phyloP scores from a whole-genome alignment of 2,113 vertebrate species.

The Ceyx cyanopectus region DNA sequence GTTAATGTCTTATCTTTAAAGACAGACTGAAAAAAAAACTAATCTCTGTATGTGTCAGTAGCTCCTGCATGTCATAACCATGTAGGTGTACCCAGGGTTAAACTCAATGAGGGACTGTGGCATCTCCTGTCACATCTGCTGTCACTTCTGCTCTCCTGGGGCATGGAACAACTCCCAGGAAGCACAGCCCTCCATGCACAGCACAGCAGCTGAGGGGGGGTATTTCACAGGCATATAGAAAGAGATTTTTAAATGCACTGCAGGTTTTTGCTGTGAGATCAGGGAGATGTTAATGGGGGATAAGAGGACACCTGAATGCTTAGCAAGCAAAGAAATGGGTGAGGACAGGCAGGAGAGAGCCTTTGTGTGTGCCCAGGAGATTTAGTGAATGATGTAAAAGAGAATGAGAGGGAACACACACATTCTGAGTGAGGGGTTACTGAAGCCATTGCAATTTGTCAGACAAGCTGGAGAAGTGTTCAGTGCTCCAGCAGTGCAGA shows the following conservation, averaged over 20 bases:
- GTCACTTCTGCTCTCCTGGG: neutral
- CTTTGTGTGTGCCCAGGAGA: neutral
- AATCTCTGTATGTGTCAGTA: rapidly evolving
- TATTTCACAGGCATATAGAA: neutral
- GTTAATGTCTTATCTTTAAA: neutral
- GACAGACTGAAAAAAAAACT: neutral
- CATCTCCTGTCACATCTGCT: neutral
- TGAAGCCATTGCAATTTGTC: conserved; percentile 26
- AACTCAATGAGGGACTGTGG: neutral
- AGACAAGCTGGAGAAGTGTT: neutral
- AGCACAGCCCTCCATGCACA: neutral
- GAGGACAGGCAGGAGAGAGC: neutral
- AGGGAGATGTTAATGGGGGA: neutral
- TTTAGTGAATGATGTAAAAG: conserved; percentile 20
- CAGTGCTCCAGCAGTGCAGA: neutral
- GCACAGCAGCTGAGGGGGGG: neutral
- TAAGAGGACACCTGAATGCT: neutral
- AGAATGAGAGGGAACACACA: neutral
- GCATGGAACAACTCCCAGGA: rapidly evolving
- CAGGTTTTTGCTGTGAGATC: neutral
- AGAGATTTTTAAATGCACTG: neutral
- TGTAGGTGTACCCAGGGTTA: neutral
- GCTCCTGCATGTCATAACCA: neutral
- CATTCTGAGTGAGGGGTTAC: neutral
- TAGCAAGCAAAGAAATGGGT: neutral